These are phyloP conservation scores for Epinephelus malabaricus DNA, from an alignment of 2,797 vertebrate genomes.

Conservation along the genomic window DNA sequence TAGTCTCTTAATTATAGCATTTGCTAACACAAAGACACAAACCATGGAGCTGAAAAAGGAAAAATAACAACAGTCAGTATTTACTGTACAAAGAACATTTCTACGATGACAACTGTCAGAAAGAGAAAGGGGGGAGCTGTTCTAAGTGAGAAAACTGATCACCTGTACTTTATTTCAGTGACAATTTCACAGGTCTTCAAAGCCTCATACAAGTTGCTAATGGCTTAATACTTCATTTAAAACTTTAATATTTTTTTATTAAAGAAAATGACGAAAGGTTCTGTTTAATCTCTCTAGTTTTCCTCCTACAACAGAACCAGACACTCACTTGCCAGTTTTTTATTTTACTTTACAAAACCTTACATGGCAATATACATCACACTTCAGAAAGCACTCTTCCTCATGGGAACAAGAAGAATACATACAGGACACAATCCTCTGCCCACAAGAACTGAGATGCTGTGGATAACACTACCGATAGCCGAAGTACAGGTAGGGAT, in stretches of 20 bases:
- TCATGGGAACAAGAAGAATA: not conserved
- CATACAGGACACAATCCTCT: not conserved
- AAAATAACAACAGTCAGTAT: not conserved
- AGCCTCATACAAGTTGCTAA: not conserved
- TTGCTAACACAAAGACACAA: not conserved
- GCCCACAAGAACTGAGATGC: not conserved
- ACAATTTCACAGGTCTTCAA: constrained; percentile 4
- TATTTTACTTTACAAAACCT: not conserved
- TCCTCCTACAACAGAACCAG: not conserved
- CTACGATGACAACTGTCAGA: not conserved
- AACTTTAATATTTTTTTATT: constrained; percentile 4
- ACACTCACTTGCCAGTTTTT: not conserved
- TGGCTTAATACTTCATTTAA: not conserved
- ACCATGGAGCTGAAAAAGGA: not conserved
- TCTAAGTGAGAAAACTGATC: not conserved
- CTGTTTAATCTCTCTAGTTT: not conserved
- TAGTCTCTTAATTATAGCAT: constrained; percentile 1
- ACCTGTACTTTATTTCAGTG: not conserved
- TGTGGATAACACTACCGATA: not conserved
- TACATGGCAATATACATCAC: not conserved
- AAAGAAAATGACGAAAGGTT: not conserved
- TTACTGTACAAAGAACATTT: not conserved
- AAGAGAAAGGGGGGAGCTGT: not conserved
- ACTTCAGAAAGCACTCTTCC: not conserved
- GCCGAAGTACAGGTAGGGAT: not conserved